phyloP scores from a whole-genome alignment of 2,113 vertebrate species.

The Gulo gulo region DNA sequence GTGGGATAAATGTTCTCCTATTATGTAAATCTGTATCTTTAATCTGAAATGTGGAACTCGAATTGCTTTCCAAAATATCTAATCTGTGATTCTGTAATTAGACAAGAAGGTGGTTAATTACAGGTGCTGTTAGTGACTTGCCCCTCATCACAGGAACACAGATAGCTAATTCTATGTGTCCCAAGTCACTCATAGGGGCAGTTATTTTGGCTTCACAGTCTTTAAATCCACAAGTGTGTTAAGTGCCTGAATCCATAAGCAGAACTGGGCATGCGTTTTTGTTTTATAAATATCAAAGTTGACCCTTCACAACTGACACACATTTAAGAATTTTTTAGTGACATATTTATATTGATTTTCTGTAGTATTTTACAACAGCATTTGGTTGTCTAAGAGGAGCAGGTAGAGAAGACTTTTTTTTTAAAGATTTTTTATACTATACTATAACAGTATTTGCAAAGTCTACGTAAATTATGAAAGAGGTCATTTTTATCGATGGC shows the following conservation, averaged over 20 bases:
- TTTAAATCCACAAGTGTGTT: conserved; percentile 6
- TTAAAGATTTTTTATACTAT: not conserved
- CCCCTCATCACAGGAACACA: conserved; percentile 43
- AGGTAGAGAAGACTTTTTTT: not conserved
- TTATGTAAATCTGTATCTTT: conserved; percentile 75
- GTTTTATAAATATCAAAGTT: conserved; percentile 33
- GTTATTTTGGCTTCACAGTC: not conserved
- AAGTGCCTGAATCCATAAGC: not conserved
- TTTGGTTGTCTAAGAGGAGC: not conserved
- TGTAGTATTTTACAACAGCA: not conserved
- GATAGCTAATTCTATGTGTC: conserved; percentile 34
- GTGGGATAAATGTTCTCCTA: conserved; percentile 71
- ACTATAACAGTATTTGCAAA: not conserved
- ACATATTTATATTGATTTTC: not conserved
- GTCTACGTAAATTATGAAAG: not conserved
- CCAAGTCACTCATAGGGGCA: not conserved
- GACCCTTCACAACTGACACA: not conserved
- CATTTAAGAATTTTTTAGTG: not conserved
- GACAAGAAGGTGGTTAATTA: conserved; percentile 72
- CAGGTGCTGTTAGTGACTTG: conserved; percentile 49
- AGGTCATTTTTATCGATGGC: not conserved
- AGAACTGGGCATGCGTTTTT: not conserved
- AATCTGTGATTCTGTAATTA: conserved; percentile 64
- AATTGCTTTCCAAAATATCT: conserved; percentile 70
- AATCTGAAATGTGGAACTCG: conserved; percentile 66